A percentile compares a stretch with the other conserved stretches of the same genome.
Evolutionary conservation across 2,888 invertebrate species (phyloP).

Genomic region (Arctia plantaginis): DNA sequence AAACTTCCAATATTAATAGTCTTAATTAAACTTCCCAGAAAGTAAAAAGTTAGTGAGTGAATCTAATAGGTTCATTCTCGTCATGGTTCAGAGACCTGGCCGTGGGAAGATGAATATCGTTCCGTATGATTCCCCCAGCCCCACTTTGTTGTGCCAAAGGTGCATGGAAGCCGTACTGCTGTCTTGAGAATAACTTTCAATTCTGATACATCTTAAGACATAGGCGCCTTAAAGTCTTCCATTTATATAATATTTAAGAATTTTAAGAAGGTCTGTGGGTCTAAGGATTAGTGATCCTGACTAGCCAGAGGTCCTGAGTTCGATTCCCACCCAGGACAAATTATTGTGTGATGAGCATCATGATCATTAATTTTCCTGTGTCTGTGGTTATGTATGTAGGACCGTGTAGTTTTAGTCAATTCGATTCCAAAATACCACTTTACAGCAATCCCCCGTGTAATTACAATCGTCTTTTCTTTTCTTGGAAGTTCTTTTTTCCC

Average conservation of each 20-base stretch:
- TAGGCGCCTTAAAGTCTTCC: not conserved
- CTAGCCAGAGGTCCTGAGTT: too few species aligned
- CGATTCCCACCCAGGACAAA: too few species aligned
- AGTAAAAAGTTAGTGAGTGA: constrained; percentile 30
- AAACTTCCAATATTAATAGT: constrained; percentile 14
- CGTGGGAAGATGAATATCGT: constrained; percentile 57
- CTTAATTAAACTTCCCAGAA: constrained; percentile 20
- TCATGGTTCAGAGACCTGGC: constrained; percentile 41
- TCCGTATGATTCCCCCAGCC: constrained; percentile 43
- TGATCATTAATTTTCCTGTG: too few species aligned
- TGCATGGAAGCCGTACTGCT: constrained; percentile 1
- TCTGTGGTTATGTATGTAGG: too few species aligned
- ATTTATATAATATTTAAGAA: too few species aligned
- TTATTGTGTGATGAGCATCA: too few species aligned
- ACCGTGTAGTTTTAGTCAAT: too few species aligned
- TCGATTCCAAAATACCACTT: too few species aligned
- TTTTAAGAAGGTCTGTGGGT: too few species aligned
- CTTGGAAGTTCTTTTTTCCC: not conserved
- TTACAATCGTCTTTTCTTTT: too few species aligned
- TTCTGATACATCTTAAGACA: not conserved
- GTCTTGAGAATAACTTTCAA: not conserved
- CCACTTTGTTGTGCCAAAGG: constrained; percentile 28
- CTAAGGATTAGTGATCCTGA: too few species aligned
- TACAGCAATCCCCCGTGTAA: too few species aligned
- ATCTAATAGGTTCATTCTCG: constrained; percentile 32